Percentiles rank a stretch among this genome's conserved stretches.
These are phyloP conservation scores for Avahi laniger DNA, from an alignment of 2,797 vertebrate species.

Conservation along the genomic window DNA sequence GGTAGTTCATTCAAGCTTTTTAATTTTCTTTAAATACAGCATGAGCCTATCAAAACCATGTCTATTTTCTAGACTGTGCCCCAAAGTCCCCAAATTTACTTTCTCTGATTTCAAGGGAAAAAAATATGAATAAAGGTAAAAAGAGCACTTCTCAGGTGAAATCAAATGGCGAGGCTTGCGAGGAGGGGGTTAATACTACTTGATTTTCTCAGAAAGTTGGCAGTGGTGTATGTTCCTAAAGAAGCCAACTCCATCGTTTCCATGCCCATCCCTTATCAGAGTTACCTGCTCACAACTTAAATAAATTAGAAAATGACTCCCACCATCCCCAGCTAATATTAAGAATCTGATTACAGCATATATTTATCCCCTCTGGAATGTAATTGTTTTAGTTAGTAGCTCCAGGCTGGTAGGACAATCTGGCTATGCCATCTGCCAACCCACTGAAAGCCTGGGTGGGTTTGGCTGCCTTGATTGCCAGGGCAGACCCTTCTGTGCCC, in stretches of 20 bases:
- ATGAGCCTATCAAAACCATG: not conserved
- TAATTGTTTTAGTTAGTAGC: constrained; percentile 70
- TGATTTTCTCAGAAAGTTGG: not conserved
- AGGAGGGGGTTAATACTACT: not conserved
- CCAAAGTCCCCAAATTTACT: not conserved
- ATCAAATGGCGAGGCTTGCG: not conserved
- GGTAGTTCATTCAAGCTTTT: not conserved
- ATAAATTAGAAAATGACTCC: not conserved
- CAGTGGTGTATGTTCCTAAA: not conserved
- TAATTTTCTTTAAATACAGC: not conserved
- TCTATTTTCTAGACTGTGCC: not conserved
- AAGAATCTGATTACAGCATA: constrained; percentile 47
- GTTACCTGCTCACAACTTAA: constrained; percentile 24
- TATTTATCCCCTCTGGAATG: constrained; percentile 56
- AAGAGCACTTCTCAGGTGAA: not conserved
- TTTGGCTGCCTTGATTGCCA: constrained; percentile 46
- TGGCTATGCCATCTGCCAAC: constrained; percentile 75
- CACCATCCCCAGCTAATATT: not conserved
- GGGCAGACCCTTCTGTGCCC: not conserved
- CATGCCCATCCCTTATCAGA: not conserved
- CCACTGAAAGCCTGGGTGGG: constrained; percentile 57
- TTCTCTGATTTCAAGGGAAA: constrained; percentile 37
- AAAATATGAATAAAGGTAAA: not conserved
- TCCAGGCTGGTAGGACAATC: constrained; percentile 73
- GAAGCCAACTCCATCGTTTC: not conserved